Base-by-base conservation (phyloP, 2,888 invertebrate genomes). In the Drosophila fungiperda region DNA sequence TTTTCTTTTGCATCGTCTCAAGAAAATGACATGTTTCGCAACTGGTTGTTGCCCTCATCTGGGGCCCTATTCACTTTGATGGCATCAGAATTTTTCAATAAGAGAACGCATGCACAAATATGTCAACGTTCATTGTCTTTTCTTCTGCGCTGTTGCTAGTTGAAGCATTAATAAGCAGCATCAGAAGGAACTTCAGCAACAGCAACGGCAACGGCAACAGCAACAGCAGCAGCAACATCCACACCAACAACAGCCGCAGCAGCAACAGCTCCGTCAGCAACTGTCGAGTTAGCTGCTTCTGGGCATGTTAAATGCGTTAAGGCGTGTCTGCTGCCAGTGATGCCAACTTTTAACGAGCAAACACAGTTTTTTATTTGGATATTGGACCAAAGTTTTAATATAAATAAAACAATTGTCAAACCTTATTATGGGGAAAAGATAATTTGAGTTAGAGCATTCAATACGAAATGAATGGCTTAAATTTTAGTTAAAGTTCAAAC, bases 41-140 rank as follows among this genome's bases (percentile, higher is more conserved):
- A 33, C 35, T 55, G 45, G 80, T 60, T 64, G 58, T 33, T 59
- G 63, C 59, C 68, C 29, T 40, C 36, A 48, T 61, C 58, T 50
- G 36, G 59, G 62, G 61, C 38, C 33, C 45, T 38, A 48, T 73
- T 55, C 40, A 50, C 57, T 54, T 71, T 68, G 69, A 70, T 73
- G 42, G 50, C 75, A 73, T 58, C 73, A 72, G 84, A 87, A 85
- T 89, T 85, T 85, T 79, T 81, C 76, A 89, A 85, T 85, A 84
- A 89, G 55, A 74, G 78, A 81, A 73, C 68, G 62, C 67, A 64
- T 64, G 75, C 70, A 62, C 72, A 89, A 87, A 83, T 78, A 83
- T 83, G 74, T 72, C 64, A 68, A 45, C 49, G 58, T 11, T 38
- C 35, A 38, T 36, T 23, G 17, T 26, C 26, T 15, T 15, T 38